Conservation (phyloP, 2,797 vertebrate genomes). For the Periophthalmus magnuspinnatus region DNA sequence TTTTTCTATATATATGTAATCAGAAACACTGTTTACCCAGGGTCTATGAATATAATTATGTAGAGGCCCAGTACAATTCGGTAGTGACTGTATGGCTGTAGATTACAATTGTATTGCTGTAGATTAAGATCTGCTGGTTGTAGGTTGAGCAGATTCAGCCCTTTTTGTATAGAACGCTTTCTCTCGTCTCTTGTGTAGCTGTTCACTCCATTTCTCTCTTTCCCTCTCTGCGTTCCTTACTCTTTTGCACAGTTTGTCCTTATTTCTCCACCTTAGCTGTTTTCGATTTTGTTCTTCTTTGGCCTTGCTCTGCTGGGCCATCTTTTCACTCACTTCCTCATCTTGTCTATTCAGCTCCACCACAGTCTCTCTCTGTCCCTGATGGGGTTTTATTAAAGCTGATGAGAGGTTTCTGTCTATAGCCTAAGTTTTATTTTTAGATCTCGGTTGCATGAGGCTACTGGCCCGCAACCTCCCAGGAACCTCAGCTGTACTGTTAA, state of each 20-base stretch:
- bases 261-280: constrained; percentile 35
- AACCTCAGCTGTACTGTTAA: constrained; percentile 48
- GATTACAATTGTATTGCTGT: constrained; percentile 45
- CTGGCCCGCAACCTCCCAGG: constrained; percentile 59
- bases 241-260: constrained; percentile 54
- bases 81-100: constrained; percentile 45
- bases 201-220: constrained; percentile 20
- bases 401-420: constrained; percentile 70
- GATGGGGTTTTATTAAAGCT: constrained; percentile 68
- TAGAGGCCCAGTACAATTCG: constrained; percentile 67
- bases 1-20: constrained; percentile 30
- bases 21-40: constrained; percentile 60
- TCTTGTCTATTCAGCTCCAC: not conserved
- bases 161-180: constrained; percentile 40
- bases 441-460: constrained; percentile 49
- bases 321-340: constrained; percentile 25
- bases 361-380: constrained; percentile 47
- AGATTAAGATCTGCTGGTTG: constrained; percentile 75
- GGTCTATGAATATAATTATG: constrained; percentile 73
- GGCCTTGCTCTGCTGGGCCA: constrained; percentile 57
- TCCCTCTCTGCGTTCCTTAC: constrained; percentile 14
- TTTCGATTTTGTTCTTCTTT: constrained; percentile 63
- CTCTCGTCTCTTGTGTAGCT: constrained; percentile 28
- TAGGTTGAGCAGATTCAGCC: constrained; percentile 68
- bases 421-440: constrained; percentile 75